Conservation (phyloP, 2,113 vertebrate genomes). For the Murina feae region DNA sequence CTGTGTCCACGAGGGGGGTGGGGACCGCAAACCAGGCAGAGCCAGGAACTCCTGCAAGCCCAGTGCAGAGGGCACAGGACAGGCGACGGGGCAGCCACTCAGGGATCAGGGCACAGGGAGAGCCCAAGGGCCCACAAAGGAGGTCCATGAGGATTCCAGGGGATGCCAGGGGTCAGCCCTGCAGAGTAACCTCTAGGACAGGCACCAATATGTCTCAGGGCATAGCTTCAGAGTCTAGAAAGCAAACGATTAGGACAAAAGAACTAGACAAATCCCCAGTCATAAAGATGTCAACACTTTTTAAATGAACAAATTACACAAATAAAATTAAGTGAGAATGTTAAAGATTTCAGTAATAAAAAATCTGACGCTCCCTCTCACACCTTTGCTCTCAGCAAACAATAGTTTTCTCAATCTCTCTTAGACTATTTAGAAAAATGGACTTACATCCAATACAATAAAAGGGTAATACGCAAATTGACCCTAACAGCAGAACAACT, state of each 20-base stretch:
- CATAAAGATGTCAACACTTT: neutral
- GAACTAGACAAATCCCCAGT: neutral
- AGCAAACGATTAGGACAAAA: neutral
- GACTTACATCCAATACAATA: too few relatives aligned
- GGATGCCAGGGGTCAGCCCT: accelerated
- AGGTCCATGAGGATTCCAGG: neutral
- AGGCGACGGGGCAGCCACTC: neutral
- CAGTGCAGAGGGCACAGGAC: too few relatives aligned
- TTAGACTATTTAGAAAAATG: neutral
- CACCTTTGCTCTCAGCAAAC: neutral
- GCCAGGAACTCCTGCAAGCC: neutral
- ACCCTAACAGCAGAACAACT: too few relatives aligned
- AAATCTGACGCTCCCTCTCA: neutral
- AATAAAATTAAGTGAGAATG: conserved; percentile 25
- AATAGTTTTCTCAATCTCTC: neutral
- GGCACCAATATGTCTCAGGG: neutral
- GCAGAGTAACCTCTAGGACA: neutral
- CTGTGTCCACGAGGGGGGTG: neutral
- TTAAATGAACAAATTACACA: neutral
- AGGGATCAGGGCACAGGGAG: neutral
- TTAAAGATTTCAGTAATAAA: neutral
- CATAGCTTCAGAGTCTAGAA: neutral
- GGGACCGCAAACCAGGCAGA: neutral
- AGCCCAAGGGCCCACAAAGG: neutral
- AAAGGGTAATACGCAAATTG: too few relatives aligned